Evolutionary conservation across 2,113 vertebrate genomes (phyloP).

Genomic region (Patagioenas fasciata): DNA sequence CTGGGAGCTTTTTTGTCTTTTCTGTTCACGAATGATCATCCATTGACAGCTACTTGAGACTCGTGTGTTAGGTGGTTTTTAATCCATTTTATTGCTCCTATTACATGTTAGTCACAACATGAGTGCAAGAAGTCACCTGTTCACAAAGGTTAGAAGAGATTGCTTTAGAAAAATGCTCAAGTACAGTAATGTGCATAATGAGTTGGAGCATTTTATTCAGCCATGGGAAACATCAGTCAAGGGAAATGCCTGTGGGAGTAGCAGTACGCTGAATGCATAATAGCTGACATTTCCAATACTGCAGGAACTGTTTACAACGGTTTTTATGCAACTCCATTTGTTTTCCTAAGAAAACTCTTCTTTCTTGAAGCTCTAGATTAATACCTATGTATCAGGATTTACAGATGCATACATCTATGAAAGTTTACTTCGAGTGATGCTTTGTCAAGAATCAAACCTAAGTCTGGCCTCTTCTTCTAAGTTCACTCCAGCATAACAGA

Average conservation of each 20-base stretch:
- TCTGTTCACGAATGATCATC: not conserved
- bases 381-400: not conserved
- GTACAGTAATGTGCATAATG: slow-evolving; percentile 4
- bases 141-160: not conserved
- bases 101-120: not conserved
- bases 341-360: not conserved
- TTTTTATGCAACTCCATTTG: not conserved
- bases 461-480: accelerated
- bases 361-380: not conserved
- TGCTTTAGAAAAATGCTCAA: not conserved
- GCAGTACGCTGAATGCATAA: slow-evolving; percentile 21
- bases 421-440: not conserved
- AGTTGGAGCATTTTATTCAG: slow-evolving; percentile 4
- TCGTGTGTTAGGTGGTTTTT: not conserved
- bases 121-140: not conserved
- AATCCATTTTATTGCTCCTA: not conserved
- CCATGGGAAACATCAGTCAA: slow-evolving; percentile 38
- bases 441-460: not conserved
- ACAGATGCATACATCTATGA: not conserved
- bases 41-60: not conserved
- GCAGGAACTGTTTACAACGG: not conserved
- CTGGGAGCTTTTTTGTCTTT: not conserved
- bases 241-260: slow-evolving; percentile 40
- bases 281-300: slow-evolving; percentile 35
- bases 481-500: not conserved